phyloP scores from a whole-genome alignment of 2,888 invertebrate genomes.

The Miltochrista miniata region DNA sequence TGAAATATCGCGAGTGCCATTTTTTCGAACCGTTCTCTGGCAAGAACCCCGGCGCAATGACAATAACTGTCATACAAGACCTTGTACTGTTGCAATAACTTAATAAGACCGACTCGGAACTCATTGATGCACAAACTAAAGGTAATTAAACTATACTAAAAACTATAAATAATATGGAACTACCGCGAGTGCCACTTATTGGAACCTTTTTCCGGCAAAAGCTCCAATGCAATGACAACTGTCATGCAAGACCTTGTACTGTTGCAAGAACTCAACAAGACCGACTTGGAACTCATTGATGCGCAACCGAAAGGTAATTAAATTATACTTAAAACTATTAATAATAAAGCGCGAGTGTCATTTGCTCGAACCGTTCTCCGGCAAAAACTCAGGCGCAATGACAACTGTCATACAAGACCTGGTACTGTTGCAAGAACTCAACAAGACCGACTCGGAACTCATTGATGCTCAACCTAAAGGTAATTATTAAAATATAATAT shows the following conservation, averaged over 20 bases:
- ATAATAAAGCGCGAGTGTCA: slow-evolving; percentile 89
- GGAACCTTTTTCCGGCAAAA: slow-evolving; percentile 89
- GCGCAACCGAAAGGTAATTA: slow-evolving; percentile 70
- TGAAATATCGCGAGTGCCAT: slow-evolving; percentile 90
- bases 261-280: slow-evolving; percentile 78
- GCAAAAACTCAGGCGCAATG: slow-evolving; percentile 88
- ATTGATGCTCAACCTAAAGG: slow-evolving; percentile 74
- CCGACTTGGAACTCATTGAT: slow-evolving; percentile 66
- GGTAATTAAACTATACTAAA: too few relatives aligned
- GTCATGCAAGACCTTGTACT: slow-evolving; percentile 84
- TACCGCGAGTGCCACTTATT: slow-evolving; percentile 90
- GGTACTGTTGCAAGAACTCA: slow-evolving; percentile 80
- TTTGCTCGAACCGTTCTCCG: slow-evolving; percentile 90
- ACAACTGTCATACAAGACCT: slow-evolving; percentile 86
- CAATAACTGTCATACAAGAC: slow-evolving; percentile 85
- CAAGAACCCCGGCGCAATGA: slow-evolving; percentile 88
- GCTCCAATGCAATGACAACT: slow-evolving; percentile 88
- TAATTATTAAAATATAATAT: too few relatives aligned
- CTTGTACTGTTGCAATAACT: slow-evolving; percentile 83
- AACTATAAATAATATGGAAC: too few relatives aligned
- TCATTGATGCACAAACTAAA: slow-evolving; percentile 72
- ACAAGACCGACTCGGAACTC: slow-evolving; percentile 65
- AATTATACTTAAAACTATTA: too few relatives aligned
- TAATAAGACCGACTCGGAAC: slow-evolving; percentile 65
- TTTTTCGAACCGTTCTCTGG: slow-evolving; percentile 91